These are phyloP conservation scores for Craniophora ligustri DNA, from an alignment of 2,888 invertebrate genomes.

Conservation along the genomic window DNA sequence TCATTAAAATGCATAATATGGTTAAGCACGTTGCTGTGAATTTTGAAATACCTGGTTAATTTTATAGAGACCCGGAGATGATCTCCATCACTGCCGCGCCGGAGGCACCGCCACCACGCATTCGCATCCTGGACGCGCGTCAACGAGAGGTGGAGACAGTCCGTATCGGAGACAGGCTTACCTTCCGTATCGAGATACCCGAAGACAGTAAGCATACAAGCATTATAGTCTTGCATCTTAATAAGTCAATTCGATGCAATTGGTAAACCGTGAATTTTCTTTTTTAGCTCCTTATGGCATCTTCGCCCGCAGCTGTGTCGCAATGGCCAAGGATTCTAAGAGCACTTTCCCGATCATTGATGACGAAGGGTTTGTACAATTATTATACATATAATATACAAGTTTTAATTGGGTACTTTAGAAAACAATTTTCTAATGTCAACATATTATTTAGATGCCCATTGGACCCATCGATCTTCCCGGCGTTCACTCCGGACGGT, in stretches of 20 bases:
- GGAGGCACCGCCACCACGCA: constrained; percentile 97
- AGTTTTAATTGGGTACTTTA: not conserved
- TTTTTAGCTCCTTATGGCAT: constrained; percentile 97
- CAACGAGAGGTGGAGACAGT: constrained; percentile 97
- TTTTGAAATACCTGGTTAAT: constrained; percentile 7
- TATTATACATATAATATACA: not conserved
- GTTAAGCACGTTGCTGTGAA: too few relatives aligned
- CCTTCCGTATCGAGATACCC: constrained; percentile 98
- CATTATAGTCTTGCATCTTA: constrained; percentile 12
- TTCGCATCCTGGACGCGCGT: constrained; percentile 95
- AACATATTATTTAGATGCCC: constrained; percentile 90
- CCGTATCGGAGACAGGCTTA: constrained; percentile 97
- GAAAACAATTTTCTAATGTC: not conserved
- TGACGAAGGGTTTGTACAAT: constrained; percentile 93
- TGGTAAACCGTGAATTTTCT: too few relatives aligned
- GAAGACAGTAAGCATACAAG: constrained; percentile 94
- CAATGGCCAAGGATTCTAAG: constrained; percentile 98
- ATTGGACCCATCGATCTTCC: constrained; percentile 97
- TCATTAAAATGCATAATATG: too few relatives aligned
- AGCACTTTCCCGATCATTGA: constrained; percentile 98
- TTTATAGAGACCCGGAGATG: constrained; percentile 96
- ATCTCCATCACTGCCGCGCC: constrained; percentile 98
- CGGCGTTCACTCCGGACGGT: constrained; percentile 96
- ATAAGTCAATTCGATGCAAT: too few relatives aligned
- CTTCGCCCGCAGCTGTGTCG: constrained; percentile 98